phyloP scores from a whole-genome alignment of 2,113 vertebrate species.

The Atrichornis clamosus region DNA sequence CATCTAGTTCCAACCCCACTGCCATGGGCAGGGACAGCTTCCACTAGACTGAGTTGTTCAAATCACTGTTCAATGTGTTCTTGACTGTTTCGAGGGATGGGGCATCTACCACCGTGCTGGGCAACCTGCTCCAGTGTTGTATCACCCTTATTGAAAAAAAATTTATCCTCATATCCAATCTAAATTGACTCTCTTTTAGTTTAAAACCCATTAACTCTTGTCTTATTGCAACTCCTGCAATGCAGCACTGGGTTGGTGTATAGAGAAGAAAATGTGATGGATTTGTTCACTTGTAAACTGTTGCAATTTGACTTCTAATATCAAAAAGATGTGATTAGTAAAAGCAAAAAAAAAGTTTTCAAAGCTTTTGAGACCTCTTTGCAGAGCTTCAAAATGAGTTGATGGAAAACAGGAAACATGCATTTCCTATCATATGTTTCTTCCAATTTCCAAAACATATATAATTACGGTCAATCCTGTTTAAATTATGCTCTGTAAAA shows the following conservation, averaged over 20 bases:
- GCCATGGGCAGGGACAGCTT: not conserved
- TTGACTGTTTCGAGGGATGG: not conserved
- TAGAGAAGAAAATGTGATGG: not conserved
- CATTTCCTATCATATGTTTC: not conserved
- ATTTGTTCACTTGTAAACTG: not conserved
- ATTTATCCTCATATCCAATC: not conserved
- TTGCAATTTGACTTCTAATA: not conserved
- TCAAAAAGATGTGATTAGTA: not conserved
- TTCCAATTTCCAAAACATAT: conserved; percentile 1
- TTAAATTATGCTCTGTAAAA: conserved; percentile 40
- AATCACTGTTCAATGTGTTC: accelerated
- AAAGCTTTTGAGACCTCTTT: not conserved
- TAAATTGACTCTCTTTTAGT: not conserved
- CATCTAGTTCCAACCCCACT: not conserved
- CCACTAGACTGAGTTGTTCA: not conserved
- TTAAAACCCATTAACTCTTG: not conserved
- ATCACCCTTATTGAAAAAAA: not conserved
- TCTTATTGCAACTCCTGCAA: not conserved
- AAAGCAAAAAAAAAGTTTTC: not conserved
- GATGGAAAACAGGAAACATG: not conserved
- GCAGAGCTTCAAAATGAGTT: not conserved
- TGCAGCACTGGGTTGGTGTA: not conserved
- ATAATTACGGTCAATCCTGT: conserved; percentile 25
- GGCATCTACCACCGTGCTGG: not conserved
- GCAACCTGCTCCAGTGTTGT: not conserved